Conservation (phyloP, 2,797 vertebrate species). For the Perodicticus potto region DNA sequence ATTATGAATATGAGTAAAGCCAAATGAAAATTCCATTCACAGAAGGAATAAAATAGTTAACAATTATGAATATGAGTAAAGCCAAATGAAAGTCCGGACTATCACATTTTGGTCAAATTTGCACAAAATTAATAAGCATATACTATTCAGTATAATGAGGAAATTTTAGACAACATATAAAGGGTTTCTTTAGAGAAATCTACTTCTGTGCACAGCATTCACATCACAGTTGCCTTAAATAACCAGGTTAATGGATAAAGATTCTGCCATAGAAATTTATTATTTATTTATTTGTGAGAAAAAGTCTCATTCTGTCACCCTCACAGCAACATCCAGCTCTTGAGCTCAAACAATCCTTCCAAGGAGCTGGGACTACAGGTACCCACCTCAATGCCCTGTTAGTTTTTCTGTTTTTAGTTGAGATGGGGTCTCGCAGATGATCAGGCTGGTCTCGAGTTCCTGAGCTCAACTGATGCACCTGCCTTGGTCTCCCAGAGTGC, state of each 20-base stretch:
- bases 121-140: neutral
- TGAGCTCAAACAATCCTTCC: too few relatives aligned
- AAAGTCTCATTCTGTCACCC: too few relatives aligned
- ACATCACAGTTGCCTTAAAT: neutral
- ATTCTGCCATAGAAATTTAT: neutral
- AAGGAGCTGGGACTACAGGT: too few relatives aligned
- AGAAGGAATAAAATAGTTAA: neutral
- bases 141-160: neutral
- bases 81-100: neutral
- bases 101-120: neutral
- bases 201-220: neutral
- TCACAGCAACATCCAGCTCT: too few relatives aligned
- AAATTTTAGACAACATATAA: neutral
- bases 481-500: too few relatives aligned
- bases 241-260: fast-evolving
- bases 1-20: neutral
- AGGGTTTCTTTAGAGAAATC: neutral
- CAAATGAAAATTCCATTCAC: neutral
- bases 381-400: too few relatives aligned
- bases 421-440: too few relatives aligned
- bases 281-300: too few relatives aligned
- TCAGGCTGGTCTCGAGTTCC: too few relatives aligned
- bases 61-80: neutral
- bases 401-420: too few relatives aligned
- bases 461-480: too few relatives aligned